Percentiles rank a stretch among this genome's conserved stretches.
phyloP scores from a whole-genome alignment of 2,113 vertebrate species.

The Paradisaea rubra region DNA sequence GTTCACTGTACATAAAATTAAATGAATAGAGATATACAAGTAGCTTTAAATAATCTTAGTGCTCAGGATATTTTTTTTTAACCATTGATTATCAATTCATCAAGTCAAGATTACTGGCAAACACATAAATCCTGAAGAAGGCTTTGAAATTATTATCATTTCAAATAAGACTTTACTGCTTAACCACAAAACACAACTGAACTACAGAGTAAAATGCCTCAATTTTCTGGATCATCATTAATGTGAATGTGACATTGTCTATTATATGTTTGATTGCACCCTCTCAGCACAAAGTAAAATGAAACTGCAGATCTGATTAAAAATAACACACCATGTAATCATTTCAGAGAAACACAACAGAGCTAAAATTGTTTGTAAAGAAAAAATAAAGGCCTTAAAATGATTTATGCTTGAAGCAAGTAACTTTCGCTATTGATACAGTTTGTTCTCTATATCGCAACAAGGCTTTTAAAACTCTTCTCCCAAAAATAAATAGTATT shows the following conservation, averaged over 20 bases:
- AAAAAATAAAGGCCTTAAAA: background rate
- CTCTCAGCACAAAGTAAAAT: background rate
- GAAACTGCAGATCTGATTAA: background rate
- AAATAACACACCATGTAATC: background rate
- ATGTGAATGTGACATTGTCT: background rate
- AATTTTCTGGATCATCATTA: background rate
- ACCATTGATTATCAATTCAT: background rate
- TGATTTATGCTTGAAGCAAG: background rate
- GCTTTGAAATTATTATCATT: background rate
- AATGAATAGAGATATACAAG: background rate
- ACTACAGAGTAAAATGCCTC: background rate
- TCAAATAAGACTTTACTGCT: background rate
- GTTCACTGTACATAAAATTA: background rate
- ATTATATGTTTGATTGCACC: background rate
- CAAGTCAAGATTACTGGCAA: background rate
- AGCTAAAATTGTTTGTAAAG: background rate
- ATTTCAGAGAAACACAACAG: background rate
- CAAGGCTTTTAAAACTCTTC: background rate
- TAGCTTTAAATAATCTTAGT: background rate
- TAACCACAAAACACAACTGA: background rate
- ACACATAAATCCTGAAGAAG: background rate
- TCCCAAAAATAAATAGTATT: background rate
- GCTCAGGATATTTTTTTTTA: background rate
- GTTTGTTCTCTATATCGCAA: background rate
- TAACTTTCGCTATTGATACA: background rate